Base-by-base conservation (phyloP, 2,888 invertebrate genomes). In the Miltochrista miniata region DNA sequence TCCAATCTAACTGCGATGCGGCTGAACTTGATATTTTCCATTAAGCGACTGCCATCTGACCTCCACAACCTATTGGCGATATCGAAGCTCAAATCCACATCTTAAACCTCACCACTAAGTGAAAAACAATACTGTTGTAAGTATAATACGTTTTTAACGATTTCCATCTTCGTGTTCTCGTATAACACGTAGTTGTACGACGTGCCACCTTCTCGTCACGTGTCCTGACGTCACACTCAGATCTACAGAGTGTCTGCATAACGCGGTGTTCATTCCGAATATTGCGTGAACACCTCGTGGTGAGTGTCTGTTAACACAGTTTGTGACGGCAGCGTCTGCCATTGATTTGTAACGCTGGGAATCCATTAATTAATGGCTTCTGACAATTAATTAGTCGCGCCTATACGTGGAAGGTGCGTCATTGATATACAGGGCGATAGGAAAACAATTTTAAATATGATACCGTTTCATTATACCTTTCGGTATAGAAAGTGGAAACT, bases 211-310 rank as follows among this genome's bases (percentile, higher is more conserved):
- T 5, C 18, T 24, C 18, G 18, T 24, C 18, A 24, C 18, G 18
- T 24, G 18, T 24, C 18, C 5, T 24, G 18, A 24, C 18, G 18
- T 24, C 18, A 24, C 3, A 24, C 18, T 5, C 18, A 5, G 5
- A 4, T 4, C 2, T 4, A 24, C 8, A 31, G 31, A 7, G 30
- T 30, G 43, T 35, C 3, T 18, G 34, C 31, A 13, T 43, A 54
- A 54, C 46, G 38, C 36, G 37, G n/a, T 30, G n/a, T 61, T 56
- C 61, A 59, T 55, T 62, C n/a, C 56, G 56, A 64, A 61, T 56
- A 62, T 13, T 59, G 53, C 43, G 64, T 59, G 57, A 55, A 51
- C 12, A 53, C 15, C 13, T 35, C 37, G 24, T 34, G 33, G 18
- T 24, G 5, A 24, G n/a, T n/a, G n/a, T n/a, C n/a, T 56, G 52